phyloP scores from a whole-genome alignment of 2,113 vertebrate species.

The Typhlomys cinereus region DNA sequence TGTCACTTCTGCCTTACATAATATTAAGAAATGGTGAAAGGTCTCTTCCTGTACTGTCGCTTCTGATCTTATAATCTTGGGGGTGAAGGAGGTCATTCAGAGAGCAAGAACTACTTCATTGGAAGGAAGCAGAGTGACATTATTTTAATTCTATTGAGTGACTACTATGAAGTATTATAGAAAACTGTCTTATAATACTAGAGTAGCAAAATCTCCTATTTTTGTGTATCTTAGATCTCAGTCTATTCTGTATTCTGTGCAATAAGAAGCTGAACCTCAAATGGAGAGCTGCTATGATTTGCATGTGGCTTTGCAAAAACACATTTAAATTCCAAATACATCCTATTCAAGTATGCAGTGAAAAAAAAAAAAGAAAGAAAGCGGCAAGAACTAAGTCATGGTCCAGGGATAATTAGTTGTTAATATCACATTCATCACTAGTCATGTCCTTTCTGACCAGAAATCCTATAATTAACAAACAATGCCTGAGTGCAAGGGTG shows the following conservation, averaged over 20 bases:
- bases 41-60: neutral
- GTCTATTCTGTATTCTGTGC: neutral
- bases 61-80: neutral
- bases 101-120: neutral
- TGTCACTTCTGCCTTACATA: neutral
- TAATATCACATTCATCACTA: neutral
- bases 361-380: neutral
- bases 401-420: neutral
- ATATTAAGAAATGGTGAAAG: neutral
- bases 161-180: neutral
- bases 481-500: neutral
- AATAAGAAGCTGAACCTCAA: neutral
- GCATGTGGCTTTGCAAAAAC: neutral
- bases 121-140: neutral
- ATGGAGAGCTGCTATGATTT: neutral
- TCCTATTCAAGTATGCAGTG: neutral
- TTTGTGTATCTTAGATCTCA: neutral
- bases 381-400: neutral
- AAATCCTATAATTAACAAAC: neutral
- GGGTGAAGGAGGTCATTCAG: rapidly evolving
- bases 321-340: neutral
- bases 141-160: neutral
- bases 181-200: neutral
- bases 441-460: neutral
- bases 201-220: neutral